Percentiles rank a stretch among this genome's conserved stretches.
phyloP scores from a whole-genome alignment of 2,113 vertebrate species.

The Amphiprion ocellaris region DNA sequence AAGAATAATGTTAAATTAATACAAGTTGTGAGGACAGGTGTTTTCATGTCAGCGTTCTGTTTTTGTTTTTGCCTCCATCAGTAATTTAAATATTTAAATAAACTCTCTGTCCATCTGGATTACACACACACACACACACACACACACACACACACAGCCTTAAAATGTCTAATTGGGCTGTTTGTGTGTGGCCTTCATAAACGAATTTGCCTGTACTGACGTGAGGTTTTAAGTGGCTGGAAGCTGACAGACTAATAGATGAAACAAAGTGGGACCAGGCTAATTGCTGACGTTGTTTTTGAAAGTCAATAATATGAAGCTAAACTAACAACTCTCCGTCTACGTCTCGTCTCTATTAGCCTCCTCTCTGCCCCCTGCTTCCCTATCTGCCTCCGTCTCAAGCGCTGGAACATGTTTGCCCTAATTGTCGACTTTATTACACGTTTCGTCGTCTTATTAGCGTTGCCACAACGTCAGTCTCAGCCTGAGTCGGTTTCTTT shows the following conservation, averaged over 20 bases:
- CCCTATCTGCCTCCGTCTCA: slow-evolving; percentile 77
- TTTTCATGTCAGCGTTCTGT: background rate
- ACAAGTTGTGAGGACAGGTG: too few relatives aligned
- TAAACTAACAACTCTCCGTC: slow-evolving; percentile 67
- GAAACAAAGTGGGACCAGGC: slow-evolving; percentile 50
- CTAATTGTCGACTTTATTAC: slow-evolving; percentile 89
- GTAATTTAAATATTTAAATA: slow-evolving; percentile 15
- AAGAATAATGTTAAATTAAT: too few relatives aligned
- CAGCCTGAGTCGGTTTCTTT: slow-evolving; percentile 76
- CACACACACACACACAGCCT: slow-evolving; percentile 6
- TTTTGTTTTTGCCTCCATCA: slow-evolving; percentile 11
- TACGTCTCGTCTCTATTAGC: slow-evolving; percentile 75
- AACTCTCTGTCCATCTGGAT: background rate
- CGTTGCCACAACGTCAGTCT: slow-evolving; percentile 72
- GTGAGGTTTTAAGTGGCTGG: slow-evolving; percentile 57
- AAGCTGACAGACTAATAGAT: slow-evolving; percentile 66
- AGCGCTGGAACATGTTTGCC: slow-evolving; percentile 83
- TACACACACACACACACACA: slow-evolving; percentile 1
- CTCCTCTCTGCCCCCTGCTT: slow-evolving; percentile 58
- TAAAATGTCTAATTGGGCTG: slow-evolving; percentile 71
- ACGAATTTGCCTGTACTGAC: slow-evolving; percentile 61
- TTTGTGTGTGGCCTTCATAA: slow-evolving; percentile 55
- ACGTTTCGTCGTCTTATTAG: slow-evolving; percentile 83
- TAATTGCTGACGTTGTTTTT: slow-evolving; percentile 80
- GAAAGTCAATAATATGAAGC: slow-evolving; percentile 81